Evolutionary conservation across 2,113 vertebrate genomes (phyloP), one percentile per base, ranked within the genome.

Genomic region (Nothobranchius furzeri): DNA sequence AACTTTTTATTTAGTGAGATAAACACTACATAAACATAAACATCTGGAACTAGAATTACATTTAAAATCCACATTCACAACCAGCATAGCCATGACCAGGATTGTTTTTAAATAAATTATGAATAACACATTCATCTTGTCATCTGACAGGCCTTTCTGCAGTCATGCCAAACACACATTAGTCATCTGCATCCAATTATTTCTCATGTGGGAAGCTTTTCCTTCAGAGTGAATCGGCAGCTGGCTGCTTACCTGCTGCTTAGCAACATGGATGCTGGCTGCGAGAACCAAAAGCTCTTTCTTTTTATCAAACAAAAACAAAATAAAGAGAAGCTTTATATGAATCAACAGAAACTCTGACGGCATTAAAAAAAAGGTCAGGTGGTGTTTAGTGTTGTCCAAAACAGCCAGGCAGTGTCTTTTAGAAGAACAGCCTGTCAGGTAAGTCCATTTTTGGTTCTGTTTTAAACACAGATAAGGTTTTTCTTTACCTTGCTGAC

Each of bases 241-340:
- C 17, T 64, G 36, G 45, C 70, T 70, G 52, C 54, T 76, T 76
- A 81, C 84, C 79, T 81, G 88, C 84, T 85, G 87, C 88, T 88
- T 82, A 88, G 89, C 88, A 90, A 87, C 89, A 76, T 74, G 72
- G 73, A 78, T 72, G 64, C 78, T 61, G 48, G 43, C 54, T 37
- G 25, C 8, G 6, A 14, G 13, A 40, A 60, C 55, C 68, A 70
- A 61, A 59, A 61, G 40, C 4, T 64, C 46, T 66, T 57, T 53
- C 68, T 43, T 78, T 40, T 8, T 40, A 40, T 8, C 6, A 40
- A 40, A 74, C 61, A 67, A 70, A 37, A 20, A 58, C 40, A 67
- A 8, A 12, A 43, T 20, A 11, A 20, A 60, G 56, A 24, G 47
- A 69, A 9, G 0, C 12, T 40, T 75, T 81, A 82, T 66, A 81